Evolutionary conservation across 2,888 invertebrate species (phyloP).

Genomic region (Caenorhabditis sp.): DNA sequence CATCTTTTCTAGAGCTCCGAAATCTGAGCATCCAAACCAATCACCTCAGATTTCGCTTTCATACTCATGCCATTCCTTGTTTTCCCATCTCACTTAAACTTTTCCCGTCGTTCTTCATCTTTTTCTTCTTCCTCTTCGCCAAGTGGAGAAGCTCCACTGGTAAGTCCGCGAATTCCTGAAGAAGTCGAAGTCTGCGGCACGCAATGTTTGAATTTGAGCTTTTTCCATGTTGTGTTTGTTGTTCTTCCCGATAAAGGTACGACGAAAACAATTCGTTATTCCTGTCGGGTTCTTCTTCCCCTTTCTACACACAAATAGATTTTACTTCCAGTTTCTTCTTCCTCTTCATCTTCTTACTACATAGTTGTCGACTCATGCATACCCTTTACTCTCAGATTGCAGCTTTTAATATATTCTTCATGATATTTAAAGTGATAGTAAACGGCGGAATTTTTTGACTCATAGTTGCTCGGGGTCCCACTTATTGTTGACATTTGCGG

Average conservation of each 20-base stretch:
- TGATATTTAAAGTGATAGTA: neutral
- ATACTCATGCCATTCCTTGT: neutral
- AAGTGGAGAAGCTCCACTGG: neutral
- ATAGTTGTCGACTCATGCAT: conserved; percentile 1
- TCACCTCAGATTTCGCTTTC: neutral
- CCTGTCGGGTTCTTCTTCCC: conserved; percentile 19
- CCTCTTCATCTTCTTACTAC: neutral
- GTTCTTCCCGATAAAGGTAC: conserved; percentile 58
- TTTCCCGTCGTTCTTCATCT: neutral
- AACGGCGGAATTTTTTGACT: conserved; percentile 10
- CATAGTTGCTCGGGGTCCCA: conserved; percentile 8
- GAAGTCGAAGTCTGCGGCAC: conserved; percentile 55
- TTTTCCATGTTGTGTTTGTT: conserved; percentile 61
- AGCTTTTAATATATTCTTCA: neutral
- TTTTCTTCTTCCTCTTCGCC: neutral
- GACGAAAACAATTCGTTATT: conserved; percentile 62
- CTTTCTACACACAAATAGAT: conserved; percentile 14
- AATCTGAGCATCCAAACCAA: neutral
- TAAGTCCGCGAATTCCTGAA: conserved; percentile 55
- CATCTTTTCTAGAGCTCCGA: too few species aligned
- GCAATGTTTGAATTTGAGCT: conserved; percentile 66
- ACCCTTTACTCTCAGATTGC: neutral
- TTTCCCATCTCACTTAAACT: conserved; percentile 3
- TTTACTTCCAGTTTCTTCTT: conserved; percentile 12
- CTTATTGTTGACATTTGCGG: conserved; percentile 30